Base-by-base conservation (phyloP, 2,888 invertebrate species). In the Ornithoptera priamus region DNA sequence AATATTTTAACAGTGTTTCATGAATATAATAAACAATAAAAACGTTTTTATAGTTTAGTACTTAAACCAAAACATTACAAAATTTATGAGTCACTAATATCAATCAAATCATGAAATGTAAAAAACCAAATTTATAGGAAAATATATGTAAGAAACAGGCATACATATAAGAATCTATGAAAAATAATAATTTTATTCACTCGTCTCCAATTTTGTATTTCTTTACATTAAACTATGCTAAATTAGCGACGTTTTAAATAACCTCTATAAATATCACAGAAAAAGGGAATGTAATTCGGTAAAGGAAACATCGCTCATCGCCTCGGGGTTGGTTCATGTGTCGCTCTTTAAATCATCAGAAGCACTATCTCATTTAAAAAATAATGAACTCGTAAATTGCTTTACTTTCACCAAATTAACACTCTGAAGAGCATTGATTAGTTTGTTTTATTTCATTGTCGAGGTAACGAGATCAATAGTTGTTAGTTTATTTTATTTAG, bases 381-480 rank as follows among this genome's bases (percentile, higher is more conserved):
- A 68, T 70, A 73, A 71, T 73, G 68, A 68, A 65, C 64, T 71
- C 66, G 65, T 70, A 69, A 70, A 73, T 73, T 68, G 70, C 66
- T 69, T 72, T 67, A 65, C 73, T 73, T 73, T 73, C 73, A 71
- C 73, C 73, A 66, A 66, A 70, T 62, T 66, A 58, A 70, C 66
- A 70, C 57, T 58, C 59, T 22, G 62, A 68, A 65, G 60, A 65
- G 42, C 20, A 65, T 66, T 66, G 57, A 70, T 70, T 59, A 66
- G 5, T 15, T 65, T 57, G 61, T 62, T 68, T 62, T 62, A 22
- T 65, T 62, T 62, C 65, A 66, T 62, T 65, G 61, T 69, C 57
- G 36, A 42, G 17, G 30, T 62, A 57, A 62, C 20, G 62, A 62
- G 57, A 65, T 57, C 22, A 62, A 65, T 57, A 65, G 62, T 62